phyloP scores from a whole-genome alignment of 1,140 invertebrate species.

The Lasioglossum baleicum region DNA sequence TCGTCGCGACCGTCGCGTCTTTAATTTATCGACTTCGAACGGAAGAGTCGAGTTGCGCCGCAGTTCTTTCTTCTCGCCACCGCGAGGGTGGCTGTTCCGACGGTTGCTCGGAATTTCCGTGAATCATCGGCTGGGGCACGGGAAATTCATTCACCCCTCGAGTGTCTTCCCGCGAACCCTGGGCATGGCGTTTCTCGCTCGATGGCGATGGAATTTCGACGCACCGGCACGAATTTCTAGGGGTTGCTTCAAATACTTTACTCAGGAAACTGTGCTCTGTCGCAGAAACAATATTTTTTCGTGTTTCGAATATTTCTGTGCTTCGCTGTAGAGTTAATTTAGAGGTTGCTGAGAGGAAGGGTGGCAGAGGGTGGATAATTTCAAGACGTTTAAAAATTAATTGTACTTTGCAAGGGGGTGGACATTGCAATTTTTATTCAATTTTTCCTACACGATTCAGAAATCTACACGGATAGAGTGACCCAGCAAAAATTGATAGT shows the following conservation, averaged over 20 bases:
- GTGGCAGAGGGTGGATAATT: neutral
- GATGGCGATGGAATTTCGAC: slow-evolving; percentile 1
- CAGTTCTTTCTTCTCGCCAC: neutral
- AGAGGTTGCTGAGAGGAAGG: neutral
- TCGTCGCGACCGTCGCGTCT: neutral
- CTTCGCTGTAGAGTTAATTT: neutral
- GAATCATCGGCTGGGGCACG: slow-evolving; percentile 1
- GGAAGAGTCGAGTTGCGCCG: neutral
- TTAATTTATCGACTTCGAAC: slow-evolving; percentile 9
- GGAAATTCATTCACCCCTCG: slow-evolving; percentile 1
- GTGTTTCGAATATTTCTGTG: neutral
- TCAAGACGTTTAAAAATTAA: neutral
- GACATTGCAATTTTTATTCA: too few species aligned
- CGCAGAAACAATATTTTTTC: neutral
- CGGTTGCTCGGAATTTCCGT: neutral
- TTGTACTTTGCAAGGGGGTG: neutral
- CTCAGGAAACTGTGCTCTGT: neutral
- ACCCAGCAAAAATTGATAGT: too few species aligned
- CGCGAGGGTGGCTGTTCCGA: neutral
- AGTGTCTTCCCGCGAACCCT: neutral
- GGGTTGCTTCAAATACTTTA: neutral
- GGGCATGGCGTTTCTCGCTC: neutral
- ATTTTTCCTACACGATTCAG: too few species aligned
- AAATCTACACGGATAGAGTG: too few species aligned
- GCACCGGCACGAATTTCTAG: neutral